Evolutionary conservation across 37 sponge, comb jelly and placozoan genomes (phyloP).

Genomic region (Tethya wilhelma): DNA sequence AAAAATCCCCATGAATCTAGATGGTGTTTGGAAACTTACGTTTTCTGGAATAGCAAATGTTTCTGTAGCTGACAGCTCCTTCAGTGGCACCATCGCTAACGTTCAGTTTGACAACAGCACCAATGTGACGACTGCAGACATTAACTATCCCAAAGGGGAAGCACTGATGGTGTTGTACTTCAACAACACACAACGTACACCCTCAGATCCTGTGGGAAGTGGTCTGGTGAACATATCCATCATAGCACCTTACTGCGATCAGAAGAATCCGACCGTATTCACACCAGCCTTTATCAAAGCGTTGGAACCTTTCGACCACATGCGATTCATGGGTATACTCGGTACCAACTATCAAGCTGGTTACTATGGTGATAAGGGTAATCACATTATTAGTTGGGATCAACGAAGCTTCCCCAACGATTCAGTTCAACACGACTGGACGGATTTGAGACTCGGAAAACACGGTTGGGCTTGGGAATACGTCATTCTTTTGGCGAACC

Average conservation of each 20-base stretch:
- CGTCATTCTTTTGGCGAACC: constrained; percentile 19
- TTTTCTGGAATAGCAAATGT: constrained; percentile 14
- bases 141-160: constrained; percentile 11
- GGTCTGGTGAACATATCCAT: constrained; percentile 24
- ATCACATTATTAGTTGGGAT: constrained; percentile 19
- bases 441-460: background rate
- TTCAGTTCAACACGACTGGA: background rate
- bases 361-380: constrained; percentile 11
- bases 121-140: constrained; percentile 23
- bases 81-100: constrained; percentile 25
- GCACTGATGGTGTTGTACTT: constrained; percentile 34
- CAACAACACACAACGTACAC: constrained; percentile 30
- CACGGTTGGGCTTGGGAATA: constrained; percentile 31
- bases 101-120: constrained; percentile 19
- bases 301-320: constrained; percentile 25
- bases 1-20: background rate
- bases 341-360: constrained; percentile 40
- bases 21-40: constrained; percentile 13
- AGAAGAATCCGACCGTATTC: constrained; percentile 5
- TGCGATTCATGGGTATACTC: constrained; percentile 26
- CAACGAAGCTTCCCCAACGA: constrained; percentile 16
- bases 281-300: constrained; percentile 7
- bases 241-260: constrained; percentile 23
- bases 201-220: background rate
- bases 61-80: background rate